These are phyloP conservation scores for Drosophila quasianomalipes DNA, from an alignment of 2,888 invertebrate genomes.

Conservation along the genomic window DNA sequence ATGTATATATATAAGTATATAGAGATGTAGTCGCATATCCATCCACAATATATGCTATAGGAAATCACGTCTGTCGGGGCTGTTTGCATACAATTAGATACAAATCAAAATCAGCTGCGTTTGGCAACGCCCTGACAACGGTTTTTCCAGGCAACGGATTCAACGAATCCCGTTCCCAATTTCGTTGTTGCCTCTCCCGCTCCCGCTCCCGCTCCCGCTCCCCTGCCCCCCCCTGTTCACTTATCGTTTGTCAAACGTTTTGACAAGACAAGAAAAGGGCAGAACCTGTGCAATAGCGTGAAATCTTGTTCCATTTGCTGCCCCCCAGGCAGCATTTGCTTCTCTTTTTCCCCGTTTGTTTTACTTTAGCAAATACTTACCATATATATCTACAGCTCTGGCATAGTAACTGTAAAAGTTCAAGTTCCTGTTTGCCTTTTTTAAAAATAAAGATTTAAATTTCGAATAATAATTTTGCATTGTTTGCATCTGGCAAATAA, in stretches of 20 bases:
- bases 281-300: slow-evolving; percentile 51
- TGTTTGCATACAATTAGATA: slow-evolving; percentile 81
- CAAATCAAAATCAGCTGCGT: slow-evolving; percentile 79
- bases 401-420: slow-evolving; percentile 60
- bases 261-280: slow-evolving; percentile 78
- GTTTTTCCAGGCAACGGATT: slow-evolving; percentile 15
- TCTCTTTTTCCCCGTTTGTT: slow-evolving; percentile 2
- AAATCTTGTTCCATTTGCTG: slow-evolving; percentile 47
- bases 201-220: neutral
- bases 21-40: slow-evolving; percentile 13
- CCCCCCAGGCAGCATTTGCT: slow-evolving; percentile 11
- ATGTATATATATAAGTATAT: neutral
- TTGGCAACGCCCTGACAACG: slow-evolving; percentile 49
- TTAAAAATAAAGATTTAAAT: slow-evolving; percentile 67
- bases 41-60: slow-evolving; percentile 35
- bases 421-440: slow-evolving; percentile 61
- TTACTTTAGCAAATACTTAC: slow-evolving; percentile 15
- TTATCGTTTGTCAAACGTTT: slow-evolving; percentile 75
- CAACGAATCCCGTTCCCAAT: slow-evolving; percentile 19
- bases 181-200: slow-evolving; percentile 7
- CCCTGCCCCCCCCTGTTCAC: slow-evolving; percentile 27
- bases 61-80: slow-evolving; percentile 44
- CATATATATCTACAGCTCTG: slow-evolving; percentile 16
- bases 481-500: slow-evolving; percentile 73
- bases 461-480: slow-evolving; percentile 50